Percentiles rank a stretch among this genome's conserved stretches.
Conservation (phyloP, 2,888 invertebrate species). For the Pachliopta kotzebuea region DNA sequence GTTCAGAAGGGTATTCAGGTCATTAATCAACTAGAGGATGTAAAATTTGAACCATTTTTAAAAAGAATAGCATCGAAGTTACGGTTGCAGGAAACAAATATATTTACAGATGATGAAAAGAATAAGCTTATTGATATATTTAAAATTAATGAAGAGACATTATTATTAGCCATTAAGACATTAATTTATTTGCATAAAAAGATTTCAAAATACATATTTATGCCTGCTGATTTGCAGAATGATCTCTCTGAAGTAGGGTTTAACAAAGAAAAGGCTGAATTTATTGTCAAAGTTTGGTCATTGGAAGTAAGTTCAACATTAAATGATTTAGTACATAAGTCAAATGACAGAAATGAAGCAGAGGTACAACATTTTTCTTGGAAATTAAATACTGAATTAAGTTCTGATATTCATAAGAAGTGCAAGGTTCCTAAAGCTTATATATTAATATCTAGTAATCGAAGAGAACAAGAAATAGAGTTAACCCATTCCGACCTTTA, state of each 20-base stretch:
- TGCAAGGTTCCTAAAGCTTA: constrained; percentile 67
- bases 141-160: constrained; percentile 52
- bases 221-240: constrained; percentile 62
- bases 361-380: constrained; percentile 54
- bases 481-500: constrained; percentile 65
- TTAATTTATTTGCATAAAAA: constrained; percentile 61
- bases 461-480: constrained; percentile 57
- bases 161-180: constrained; percentile 59
- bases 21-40: constrained; percentile 59
- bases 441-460: constrained; percentile 45
- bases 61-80: constrained; percentile 60
- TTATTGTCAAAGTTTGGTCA: constrained; percentile 67
- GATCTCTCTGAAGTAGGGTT: constrained; percentile 58
- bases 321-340: constrained; percentile 50
- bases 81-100: constrained; percentile 55
- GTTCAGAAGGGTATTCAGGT: constrained; percentile 56
- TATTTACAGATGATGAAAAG: constrained; percentile 64
- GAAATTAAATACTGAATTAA: constrained; percentile 69
- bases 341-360: constrained; percentile 40
- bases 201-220: constrained; percentile 64
- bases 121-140: constrained; percentile 64
- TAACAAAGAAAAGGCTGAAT: constrained; percentile 56
- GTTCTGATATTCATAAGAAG: constrained; percentile 65
- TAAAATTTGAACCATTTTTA: constrained; percentile 67
- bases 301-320: constrained; percentile 59